Percentiles rank a stretch among this genome's conserved stretches.
These are phyloP conservation scores for Eucidaris tribuloides DNA, from an alignment of 35 echinoderm and acorn worm species.

Conservation along the genomic window DNA sequence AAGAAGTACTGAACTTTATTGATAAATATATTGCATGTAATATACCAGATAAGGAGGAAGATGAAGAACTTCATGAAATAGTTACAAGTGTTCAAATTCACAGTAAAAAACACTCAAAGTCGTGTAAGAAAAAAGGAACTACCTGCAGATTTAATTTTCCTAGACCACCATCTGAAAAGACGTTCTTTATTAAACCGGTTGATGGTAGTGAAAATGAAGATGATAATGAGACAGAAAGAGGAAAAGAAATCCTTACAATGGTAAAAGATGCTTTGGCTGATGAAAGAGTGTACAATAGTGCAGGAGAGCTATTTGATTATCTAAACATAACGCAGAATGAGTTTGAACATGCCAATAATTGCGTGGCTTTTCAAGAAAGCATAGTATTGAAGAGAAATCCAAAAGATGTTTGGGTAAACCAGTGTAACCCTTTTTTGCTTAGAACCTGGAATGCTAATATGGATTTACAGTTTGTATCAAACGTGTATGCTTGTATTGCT, in stretches of 20 bases:
- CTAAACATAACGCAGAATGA: conserved; percentile 31
- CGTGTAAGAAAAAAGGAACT: conserved; percentile 66
- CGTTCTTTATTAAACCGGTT: conserved; percentile 47
- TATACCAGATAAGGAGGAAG: conserved; percentile 35
- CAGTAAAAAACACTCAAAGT: conserved; percentile 77
- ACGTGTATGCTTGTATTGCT: conserved; percentile 31
- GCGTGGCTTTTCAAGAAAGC: neutral
- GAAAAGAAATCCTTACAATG: neutral
- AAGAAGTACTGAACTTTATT: conserved; percentile 42
- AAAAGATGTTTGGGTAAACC: no score
- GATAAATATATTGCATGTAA: conserved; percentile 55
- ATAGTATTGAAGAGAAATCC: conserved; percentile 20
- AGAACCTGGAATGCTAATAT: no score
- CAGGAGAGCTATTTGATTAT: conserved; percentile 7
- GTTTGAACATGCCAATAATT: neutral
- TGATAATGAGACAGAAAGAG: neutral
- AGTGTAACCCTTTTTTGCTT: no score
- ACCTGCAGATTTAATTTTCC: conserved; percentile 82
- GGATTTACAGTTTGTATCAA: no score
- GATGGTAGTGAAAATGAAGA: neutral
- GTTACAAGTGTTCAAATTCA: conserved; percentile 57
- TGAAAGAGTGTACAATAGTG: neutral
- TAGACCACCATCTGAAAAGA: conserved; percentile 39
- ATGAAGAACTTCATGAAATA: conserved; percentile 63
- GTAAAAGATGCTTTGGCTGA: conserved; percentile 2